Evolutionary conservation across 2,797 vertebrate species (phyloP).

Genomic region (Bufotes viridis): DNA sequence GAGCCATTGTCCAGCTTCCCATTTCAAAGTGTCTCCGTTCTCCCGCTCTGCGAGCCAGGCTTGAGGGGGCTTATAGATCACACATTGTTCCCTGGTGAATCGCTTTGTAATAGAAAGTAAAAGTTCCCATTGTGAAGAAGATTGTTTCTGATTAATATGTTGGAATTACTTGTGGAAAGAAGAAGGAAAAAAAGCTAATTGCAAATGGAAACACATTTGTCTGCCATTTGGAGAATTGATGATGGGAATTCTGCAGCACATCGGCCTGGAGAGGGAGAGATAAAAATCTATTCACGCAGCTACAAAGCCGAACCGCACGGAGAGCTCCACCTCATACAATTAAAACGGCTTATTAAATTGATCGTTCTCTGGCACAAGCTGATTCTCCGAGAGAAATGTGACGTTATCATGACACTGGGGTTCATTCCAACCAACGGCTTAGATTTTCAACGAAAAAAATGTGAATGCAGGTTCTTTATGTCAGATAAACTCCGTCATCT

Average conservation of each 20-base stretch:
- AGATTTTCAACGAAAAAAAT: background rate
- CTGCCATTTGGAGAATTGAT: constrained; percentile 72
- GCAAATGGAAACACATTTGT: constrained; percentile 75
- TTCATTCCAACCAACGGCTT: background rate
- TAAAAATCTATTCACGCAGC: constrained; percentile 69
- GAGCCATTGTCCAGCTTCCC: constrained; percentile 65
- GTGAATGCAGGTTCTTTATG: background rate
- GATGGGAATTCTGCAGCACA: constrained; percentile 67
- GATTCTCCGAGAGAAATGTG: constrained; percentile 61
- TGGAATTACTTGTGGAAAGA: constrained; percentile 69
- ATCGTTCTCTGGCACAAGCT: constrained; percentile 64
- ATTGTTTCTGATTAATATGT: constrained; percentile 74
- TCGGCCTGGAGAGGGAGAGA: constrained; percentile 68
- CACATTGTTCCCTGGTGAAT: constrained; percentile 73
- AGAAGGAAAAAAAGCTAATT: constrained; percentile 65
- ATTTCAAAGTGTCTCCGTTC: constrained; percentile 67
- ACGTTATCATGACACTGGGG: constrained; percentile 16
- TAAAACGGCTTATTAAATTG: constrained; percentile 60
- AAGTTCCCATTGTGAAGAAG: constrained; percentile 76
- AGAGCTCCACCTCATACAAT: constrained; percentile 66
- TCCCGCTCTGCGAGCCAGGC: constrained; percentile 71
- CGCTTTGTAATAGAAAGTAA: constrained; percentile 67
- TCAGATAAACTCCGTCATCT: background rate
- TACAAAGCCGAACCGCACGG: constrained; percentile 63
- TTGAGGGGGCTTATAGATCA: constrained; percentile 74